Evolutionary conservation across 30 jellyfish, hydroid and myxozoan genomes (phyloP).

Genomic region (Aurelia sp.): DNA sequence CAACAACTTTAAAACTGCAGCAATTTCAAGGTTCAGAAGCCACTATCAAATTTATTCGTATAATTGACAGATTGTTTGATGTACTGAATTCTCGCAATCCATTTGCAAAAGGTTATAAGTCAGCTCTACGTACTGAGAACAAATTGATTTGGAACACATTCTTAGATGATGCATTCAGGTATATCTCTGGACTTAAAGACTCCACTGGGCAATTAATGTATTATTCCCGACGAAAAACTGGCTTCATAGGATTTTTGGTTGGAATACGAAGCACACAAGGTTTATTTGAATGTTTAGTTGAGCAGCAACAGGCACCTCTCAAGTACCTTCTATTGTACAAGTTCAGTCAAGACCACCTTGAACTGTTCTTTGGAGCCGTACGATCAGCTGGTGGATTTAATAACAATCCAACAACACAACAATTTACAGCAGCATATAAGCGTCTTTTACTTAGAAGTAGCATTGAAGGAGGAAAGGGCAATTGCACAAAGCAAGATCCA

Average conservation of each 20-base stretch:
- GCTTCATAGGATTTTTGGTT: slow-evolving; percentile 49
- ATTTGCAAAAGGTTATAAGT: slow-evolving; percentile 54
- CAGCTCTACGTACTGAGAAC: slow-evolving; percentile 25
- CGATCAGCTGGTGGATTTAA: slow-evolving; percentile 54
- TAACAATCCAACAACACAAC: slow-evolving; percentile 46
- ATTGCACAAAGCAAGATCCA: slow-evolving; percentile 57
- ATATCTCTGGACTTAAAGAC: slow-evolving; percentile 27
- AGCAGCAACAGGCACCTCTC: slow-evolving; percentile 7
- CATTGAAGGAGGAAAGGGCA: slow-evolving; percentile 51
- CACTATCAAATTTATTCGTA: slow-evolving; percentile 54
- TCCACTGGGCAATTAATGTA: slow-evolving; percentile 13
- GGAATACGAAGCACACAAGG: slow-evolving; percentile 33
- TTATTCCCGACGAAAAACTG: slow-evolving; percentile 33
- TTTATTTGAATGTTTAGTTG: slow-evolving; percentile 13
- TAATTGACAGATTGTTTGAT: slow-evolving; percentile 55
- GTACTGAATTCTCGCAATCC: slow-evolving; percentile 68
- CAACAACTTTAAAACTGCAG: not conserved
- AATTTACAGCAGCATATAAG: slow-evolving; percentile 59
- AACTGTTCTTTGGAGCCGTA: slow-evolving; percentile 31
- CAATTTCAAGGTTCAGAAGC: slow-evolving; percentile 62
- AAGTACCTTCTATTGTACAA: slow-evolving; percentile 43
- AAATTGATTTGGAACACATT: slow-evolving; percentile 20
- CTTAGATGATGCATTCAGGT: not conserved
- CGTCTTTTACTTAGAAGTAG: slow-evolving; percentile 37
- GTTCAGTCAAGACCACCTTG: slow-evolving; percentile 65